Conservation (phyloP, 2,888 invertebrate species). For the Nemoura dubitans region DNA sequence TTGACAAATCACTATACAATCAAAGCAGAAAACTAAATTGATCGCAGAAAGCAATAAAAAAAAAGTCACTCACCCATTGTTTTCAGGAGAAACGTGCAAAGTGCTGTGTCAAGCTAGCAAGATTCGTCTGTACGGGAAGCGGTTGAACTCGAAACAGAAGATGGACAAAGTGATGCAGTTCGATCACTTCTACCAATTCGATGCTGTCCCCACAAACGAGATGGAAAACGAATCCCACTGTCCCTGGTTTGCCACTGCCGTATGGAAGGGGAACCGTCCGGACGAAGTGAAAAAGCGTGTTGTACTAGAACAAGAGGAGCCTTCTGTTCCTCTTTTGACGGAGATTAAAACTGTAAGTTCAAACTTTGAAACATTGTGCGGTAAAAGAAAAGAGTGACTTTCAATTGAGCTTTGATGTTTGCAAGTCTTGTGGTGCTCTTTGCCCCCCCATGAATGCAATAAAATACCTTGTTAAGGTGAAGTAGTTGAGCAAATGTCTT, state of each 20-base stretch:
- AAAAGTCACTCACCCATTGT: no score
- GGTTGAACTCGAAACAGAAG: slow-evolving; percentile 52
- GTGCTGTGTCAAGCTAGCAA: slow-evolving; percentile 54
- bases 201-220: slow-evolving; percentile 55
- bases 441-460: no score
- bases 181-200: slow-evolving; percentile 49
- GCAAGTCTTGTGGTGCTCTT: no score
- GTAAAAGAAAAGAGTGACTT: no score
- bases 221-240: slow-evolving; percentile 53
- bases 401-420: background rate
- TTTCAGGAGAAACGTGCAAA: slow-evolving; percentile 42
- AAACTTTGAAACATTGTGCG: background rate
- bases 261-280: slow-evolving; percentile 52
- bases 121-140: slow-evolving; percentile 53
- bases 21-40: no score
- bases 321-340: background rate
- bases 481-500: no score
- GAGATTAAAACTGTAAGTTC: slow-evolving; percentile 33
- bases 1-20: no score
- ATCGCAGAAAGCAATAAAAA: no score
- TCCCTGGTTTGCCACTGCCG: slow-evolving; percentile 55
- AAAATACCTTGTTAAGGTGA: no score
- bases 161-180: slow-evolving; percentile 13
- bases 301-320: background rate
- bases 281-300: background rate